These are phyloP conservation scores for Crocallis elinguaria DNA, from an alignment of 2,888 invertebrate genomes.

Conservation along the genomic window DNA sequence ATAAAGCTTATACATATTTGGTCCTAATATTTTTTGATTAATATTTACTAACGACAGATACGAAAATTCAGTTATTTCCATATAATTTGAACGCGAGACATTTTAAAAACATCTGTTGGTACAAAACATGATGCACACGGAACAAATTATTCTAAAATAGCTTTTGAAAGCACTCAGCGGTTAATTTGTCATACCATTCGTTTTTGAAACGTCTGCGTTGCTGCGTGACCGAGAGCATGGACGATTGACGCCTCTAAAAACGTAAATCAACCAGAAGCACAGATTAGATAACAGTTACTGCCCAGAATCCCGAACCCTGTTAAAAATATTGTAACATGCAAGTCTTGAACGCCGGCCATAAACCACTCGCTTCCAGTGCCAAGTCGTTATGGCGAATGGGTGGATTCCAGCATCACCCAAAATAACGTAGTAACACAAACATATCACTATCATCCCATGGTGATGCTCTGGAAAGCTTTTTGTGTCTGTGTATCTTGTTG, in stretches of 20 bases:
- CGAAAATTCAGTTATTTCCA: too few species aligned
- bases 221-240: conserved; percentile 9
- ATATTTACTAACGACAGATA: too few species aligned
- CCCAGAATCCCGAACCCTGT: conserved; percentile 41
- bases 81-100: too few species aligned
- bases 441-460: conserved; percentile 54
- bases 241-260: conserved; percentile 29
- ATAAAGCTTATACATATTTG: too few species aligned
- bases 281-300: too few species aligned
- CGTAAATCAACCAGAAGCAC: conserved; percentile 40
- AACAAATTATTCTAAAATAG: conserved; percentile 10
- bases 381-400: conserved; percentile 63
- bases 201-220: conserved; percentile 9
- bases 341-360: conserved; percentile 74
- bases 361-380: conserved; percentile 78
- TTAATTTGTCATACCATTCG: conserved; percentile 19
- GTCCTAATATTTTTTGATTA: too few species aligned
- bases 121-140: conserved; percentile 11
- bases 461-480: conserved; percentile 59
- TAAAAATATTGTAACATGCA: conserved; percentile 46
- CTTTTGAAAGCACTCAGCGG: conserved; percentile 5
- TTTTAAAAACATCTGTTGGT: too few species aligned
- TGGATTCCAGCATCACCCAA: conserved; percentile 78
- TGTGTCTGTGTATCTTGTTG: conserved; percentile 47
- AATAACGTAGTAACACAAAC: conserved; percentile 72